A percentile compares a stretch with the other conserved stretches of the same genome.
Evolutionary conservation across 1,140 invertebrate species (phyloP).

Genomic region (Ceratosolen solmsi): DNA sequence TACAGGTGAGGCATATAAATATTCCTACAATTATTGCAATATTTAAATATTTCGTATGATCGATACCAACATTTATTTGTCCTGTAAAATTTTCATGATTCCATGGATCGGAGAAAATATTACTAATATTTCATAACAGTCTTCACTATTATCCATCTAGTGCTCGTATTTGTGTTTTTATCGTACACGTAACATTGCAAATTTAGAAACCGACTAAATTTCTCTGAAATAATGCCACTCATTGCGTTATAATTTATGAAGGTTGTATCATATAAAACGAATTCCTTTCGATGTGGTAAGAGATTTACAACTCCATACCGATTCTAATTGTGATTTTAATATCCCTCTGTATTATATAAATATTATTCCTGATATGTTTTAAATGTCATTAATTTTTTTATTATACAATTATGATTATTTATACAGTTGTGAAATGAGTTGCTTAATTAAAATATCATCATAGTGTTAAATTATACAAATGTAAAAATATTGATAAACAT

Average conservation of each 20-base stretch:
- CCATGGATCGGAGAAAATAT: not conserved
- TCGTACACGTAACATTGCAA: not conserved
- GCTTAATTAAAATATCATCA: too few relatives aligned
- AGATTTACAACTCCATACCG: not conserved
- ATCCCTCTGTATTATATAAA: not conserved
- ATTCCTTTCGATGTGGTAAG: not conserved
- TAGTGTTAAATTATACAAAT: too few relatives aligned
- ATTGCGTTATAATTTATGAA: not conserved
- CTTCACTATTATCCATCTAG: not conserved
- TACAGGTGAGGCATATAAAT: not conserved
- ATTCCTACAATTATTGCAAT: not conserved
- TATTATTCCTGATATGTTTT: not conserved
- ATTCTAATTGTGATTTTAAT: slow-evolving; percentile 7
- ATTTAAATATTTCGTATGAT: slow-evolving; percentile 5
- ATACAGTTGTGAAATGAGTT: too few relatives aligned
- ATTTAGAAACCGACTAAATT: slow-evolving; percentile 1
- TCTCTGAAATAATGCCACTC: not conserved
- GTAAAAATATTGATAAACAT: too few relatives aligned
- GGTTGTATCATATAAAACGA: slow-evolving; percentile 1
- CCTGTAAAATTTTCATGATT: slow-evolving; percentile 7
- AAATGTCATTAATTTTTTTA: too few relatives aligned
- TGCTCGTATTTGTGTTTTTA: not conserved
- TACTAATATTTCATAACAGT: not conserved
- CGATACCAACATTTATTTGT: slow-evolving; percentile 27
- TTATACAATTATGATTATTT: not conserved